These are phyloP conservation scores for Napeogenes inachia DNA, from an alignment of 2,888 invertebrate species.

Conservation along the genomic window DNA sequence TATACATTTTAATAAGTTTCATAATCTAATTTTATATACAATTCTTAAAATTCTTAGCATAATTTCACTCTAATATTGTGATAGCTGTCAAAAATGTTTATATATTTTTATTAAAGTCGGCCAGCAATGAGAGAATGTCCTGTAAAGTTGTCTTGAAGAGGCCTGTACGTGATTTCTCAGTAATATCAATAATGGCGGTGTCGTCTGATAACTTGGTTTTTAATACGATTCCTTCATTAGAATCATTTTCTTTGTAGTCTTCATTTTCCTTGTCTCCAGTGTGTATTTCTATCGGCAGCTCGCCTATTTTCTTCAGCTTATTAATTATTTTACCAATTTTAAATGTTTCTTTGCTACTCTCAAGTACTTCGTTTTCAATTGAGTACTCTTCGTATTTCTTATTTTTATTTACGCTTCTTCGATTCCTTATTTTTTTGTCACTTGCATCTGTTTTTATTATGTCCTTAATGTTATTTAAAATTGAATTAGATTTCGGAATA, in stretches of 20 bases:
- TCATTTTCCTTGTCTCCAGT: slow-evolving; percentile 23
- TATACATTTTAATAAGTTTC: background rate
- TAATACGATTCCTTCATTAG: slow-evolving; percentile 38
- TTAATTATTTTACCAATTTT: slow-evolving; percentile 49
- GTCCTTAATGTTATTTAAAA: slow-evolving; percentile 17
- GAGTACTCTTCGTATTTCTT: slow-evolving; percentile 29
- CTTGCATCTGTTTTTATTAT: slow-evolving; percentile 25
- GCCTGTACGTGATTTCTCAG: slow-evolving; percentile 45
- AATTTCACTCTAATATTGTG: slow-evolving; percentile 49
- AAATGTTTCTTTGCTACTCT: slow-evolving; percentile 37
- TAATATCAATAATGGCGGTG: slow-evolving; percentile 39
- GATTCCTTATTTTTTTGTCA: slow-evolving; percentile 29
- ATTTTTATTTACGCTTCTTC: slow-evolving; percentile 30
- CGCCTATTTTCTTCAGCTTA: slow-evolving; percentile 47
- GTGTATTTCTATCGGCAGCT: slow-evolving; percentile 39
- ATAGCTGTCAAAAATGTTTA: slow-evolving; percentile 57
- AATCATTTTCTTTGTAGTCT: slow-evolving; percentile 34
- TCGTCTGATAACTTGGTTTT: slow-evolving; percentile 50
- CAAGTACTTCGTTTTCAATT: slow-evolving; percentile 49
- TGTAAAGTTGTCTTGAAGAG: slow-evolving; percentile 52
- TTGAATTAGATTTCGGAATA: slow-evolving; percentile 7
- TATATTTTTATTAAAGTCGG: slow-evolving; percentile 59
- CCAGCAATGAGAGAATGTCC: slow-evolving; percentile 48
- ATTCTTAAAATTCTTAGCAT: background rate
- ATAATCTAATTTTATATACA: slow-evolving; percentile 7